Base-by-base conservation (phyloP, 2,797 vertebrate genomes). In the Notoglanidium macrostoma region DNA sequence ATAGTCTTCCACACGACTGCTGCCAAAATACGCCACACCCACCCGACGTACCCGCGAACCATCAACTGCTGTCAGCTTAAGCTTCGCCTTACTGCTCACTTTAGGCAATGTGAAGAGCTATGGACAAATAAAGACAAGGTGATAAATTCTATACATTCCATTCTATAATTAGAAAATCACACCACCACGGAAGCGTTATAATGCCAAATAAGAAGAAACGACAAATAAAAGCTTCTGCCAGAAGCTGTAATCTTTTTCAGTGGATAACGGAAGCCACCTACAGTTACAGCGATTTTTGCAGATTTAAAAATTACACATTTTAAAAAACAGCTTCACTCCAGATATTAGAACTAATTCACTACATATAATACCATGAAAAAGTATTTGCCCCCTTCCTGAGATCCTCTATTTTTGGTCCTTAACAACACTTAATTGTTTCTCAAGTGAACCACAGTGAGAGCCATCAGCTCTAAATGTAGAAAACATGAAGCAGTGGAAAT, bases 31-130 rank as follows among this genome's bases (percentile, higher is more conserved):
- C n/a, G 97, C 96, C 23, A 98, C 96, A 0, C 96, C 96, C 15
- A 97, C 96, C 87, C 97, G 95, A 32, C 98, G 96, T 0, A 99
- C 97, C n/a, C 98, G 94, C 0, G 98, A 99, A 87, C 98, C 98
- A 86, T 99, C 98, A 72, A 97, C 88, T 0, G 98, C 98, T 0
- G 98, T 99, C 93, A 99, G 95, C 92, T 99, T 99, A 83, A 99
- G 94, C 93, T 99, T 99, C 92, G 97, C 96, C 88, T 98, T 99
- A 83, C 97, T 96, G 65, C 96, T 98, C 86, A 99, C 98, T 92
- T 99, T 99, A 5, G 98, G 98, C 89, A 99, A 91, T 0, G 97
- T 97, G 94, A 99, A 99, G 10, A 99, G 95, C 98, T 99, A 92
- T 29, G 40, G 5, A 84, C n/a, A 49, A 14, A 88, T 26, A 40